Evolutionary conservation across 2,797 vertebrate genomes (phyloP).

Genomic region (Yasuhikotakia modesta): DNA sequence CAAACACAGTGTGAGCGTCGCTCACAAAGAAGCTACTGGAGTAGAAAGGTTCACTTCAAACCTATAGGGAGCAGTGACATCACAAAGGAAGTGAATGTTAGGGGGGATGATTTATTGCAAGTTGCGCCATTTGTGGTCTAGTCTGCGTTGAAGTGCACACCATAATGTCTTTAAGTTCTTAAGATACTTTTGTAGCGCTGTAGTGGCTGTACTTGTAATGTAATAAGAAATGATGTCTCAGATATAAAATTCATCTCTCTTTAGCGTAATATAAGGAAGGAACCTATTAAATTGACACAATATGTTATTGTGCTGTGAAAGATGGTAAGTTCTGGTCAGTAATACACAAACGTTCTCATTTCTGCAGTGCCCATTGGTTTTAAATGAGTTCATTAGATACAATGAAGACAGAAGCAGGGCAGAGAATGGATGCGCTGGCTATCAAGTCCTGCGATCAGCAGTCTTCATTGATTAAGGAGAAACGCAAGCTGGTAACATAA

Average conservation of each 20-base stretch:
- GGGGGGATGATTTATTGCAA: not conserved
- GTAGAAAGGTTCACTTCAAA: not conserved
- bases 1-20: not conserved
- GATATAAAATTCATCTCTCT: conserved; percentile 21
- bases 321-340: not conserved
- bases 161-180: conserved; percentile 27
- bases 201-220: conserved; percentile 46
- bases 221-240: conserved; percentile 38
- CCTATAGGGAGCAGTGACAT: not conserved
- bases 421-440: not conserved
- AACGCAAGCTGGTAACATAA: conserved; percentile 44
- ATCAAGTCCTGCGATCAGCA: conserved; percentile 14
- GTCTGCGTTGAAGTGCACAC: conserved; percentile 8
- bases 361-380: not conserved
- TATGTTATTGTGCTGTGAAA: not conserved
- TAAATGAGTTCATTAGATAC: conserved; percentile 12
- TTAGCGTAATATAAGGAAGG: not conserved
- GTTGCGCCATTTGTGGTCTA: conserved; percentile 14
- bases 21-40: not conserved
- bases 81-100: not conserved
- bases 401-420: conserved; percentile 4
- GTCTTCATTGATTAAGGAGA: conserved; percentile 44
- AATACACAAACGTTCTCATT: not conserved
- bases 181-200: conserved; percentile 26
- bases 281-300: too few relatives aligned